Percentiles rank a stretch among this genome's conserved stretches.
phyloP scores from a whole-genome alignment of 1,140 invertebrate species.

The Pseudobourletiella spinata region DNA sequence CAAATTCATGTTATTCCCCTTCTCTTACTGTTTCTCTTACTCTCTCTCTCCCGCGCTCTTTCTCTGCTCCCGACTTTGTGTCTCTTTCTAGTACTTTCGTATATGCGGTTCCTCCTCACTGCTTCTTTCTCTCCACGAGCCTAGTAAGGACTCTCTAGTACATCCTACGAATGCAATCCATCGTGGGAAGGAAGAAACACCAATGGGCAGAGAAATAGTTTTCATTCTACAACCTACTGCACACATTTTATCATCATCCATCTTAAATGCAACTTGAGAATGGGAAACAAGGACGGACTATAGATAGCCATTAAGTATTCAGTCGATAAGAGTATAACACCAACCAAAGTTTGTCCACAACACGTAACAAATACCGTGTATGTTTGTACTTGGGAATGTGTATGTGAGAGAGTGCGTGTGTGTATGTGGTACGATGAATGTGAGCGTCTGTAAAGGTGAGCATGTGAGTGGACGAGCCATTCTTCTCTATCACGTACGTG shows the following conservation, averaged over 20 bases:
- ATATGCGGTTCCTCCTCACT: neutral
- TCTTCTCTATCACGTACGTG: too few relatives aligned
- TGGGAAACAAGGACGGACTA: neutral
- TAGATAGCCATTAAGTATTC: slow-evolving; percentile 3
- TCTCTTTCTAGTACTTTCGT: neutral
- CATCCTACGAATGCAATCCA: too few relatives aligned
- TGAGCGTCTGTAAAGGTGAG: too few relatives aligned
- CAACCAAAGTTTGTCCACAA: slow-evolving; percentile 1
- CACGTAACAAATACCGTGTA: slow-evolving; percentile 3
- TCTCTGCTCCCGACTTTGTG: neutral
- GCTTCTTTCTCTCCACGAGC: neutral
- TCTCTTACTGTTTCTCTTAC: neutral
- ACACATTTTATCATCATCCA: neutral
- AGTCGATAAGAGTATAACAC: slow-evolving; percentile 11
- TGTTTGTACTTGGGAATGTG: too few relatives aligned
- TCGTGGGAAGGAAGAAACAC: too few relatives aligned
- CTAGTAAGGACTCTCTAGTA: too few relatives aligned
- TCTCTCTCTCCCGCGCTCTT: neutral
- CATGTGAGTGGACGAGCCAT: too few relatives aligned
- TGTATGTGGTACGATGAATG: too few relatives aligned
- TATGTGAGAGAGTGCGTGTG: too few relatives aligned
- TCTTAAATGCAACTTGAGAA: neutral
- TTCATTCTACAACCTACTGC: neutral
- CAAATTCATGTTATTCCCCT: slow-evolving; percentile 10
- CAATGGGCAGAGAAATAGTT: too few relatives aligned